These are phyloP conservation scores for Dermolepida albohirtum DNA, from an alignment of 2,888 invertebrate genomes.

Conservation along the genomic window DNA sequence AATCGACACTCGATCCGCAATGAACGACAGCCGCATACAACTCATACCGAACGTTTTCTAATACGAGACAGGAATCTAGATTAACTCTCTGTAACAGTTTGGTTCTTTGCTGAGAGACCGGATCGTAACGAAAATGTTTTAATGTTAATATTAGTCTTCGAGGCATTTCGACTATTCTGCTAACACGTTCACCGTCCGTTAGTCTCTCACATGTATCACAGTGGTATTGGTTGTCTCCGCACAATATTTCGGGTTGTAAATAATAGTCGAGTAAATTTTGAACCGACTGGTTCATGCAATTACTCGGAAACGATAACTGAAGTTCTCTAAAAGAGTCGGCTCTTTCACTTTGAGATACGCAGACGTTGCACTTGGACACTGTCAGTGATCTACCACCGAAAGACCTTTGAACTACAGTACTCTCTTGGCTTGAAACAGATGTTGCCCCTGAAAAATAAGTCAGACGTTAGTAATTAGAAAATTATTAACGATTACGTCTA, in stretches of 20 bases:
- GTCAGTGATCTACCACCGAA: conserved; percentile 84
- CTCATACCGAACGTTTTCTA: conserved; percentile 66
- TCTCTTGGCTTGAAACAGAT: conserved; percentile 53
- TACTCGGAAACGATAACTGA: conserved; percentile 78
- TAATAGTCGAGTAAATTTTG: conserved; percentile 83
- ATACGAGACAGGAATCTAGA: conserved; percentile 55
- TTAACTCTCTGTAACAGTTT: conserved; percentile 76
- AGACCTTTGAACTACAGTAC: conserved; percentile 74
- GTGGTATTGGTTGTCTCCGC: conserved; percentile 85
- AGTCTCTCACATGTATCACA: conserved; percentile 81
- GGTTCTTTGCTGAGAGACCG: conserved; percentile 78
- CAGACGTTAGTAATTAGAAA: neutral
- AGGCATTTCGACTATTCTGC: conserved; percentile 78
- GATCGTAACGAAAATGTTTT: conserved; percentile 83
- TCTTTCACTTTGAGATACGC: conserved; percentile 78
- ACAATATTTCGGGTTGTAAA: conserved; percentile 80
- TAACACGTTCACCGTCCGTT: conserved; percentile 81
- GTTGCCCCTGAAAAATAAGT: conserved; percentile 44
- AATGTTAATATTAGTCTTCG: conserved; percentile 83
- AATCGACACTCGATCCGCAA: conserved; percentile 83
- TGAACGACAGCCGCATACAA: conserved; percentile 89
- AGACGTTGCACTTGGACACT: conserved; percentile 79
- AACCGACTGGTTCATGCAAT: conserved; percentile 70
- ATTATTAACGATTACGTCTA: no score
- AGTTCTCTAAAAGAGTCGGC: conserved; percentile 85